These are phyloP conservation scores for Pica pica DNA, from an alignment of 2,113 vertebrate genomes.

Conservation along the genomic window DNA sequence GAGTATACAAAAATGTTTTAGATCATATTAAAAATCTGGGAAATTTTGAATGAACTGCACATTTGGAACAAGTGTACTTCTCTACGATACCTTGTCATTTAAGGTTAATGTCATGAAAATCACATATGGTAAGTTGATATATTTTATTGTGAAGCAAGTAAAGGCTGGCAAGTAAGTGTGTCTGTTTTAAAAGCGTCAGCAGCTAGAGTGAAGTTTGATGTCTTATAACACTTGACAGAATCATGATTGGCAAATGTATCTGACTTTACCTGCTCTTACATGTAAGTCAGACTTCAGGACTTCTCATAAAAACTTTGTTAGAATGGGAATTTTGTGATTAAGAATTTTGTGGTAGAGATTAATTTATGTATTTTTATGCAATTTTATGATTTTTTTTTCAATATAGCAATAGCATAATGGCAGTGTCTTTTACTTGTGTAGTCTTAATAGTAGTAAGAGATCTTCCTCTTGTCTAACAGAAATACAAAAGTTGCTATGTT, in stretches of 20 bases:
- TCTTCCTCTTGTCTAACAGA: not conserved
- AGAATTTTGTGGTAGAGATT: not conserved
- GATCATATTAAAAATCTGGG: not conserved
- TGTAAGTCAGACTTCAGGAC: not conserved
- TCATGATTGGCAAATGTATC: not conserved
- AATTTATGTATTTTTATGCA: not conserved
- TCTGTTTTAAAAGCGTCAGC: not conserved
- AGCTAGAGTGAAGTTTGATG: not conserved
- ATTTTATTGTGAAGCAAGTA: not conserved
- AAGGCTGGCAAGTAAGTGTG: not conserved
- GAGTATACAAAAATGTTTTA: not conserved
- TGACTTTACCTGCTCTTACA: not conserved
- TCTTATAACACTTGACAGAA: not conserved
- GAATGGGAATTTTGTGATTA: not conserved
- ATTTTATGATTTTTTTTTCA: not conserved
- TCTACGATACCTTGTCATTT: not conserved
- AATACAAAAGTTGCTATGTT: not conserved
- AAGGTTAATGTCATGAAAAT: not conserved
- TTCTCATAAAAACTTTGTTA: not conserved
- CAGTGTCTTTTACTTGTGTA: not conserved
- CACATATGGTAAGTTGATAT: not conserved
- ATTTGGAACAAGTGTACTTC: not conserved
- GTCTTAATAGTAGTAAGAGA: not conserved
- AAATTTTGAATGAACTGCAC: not conserved
- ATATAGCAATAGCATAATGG: not conserved